Conservation (phyloP, 1,140 invertebrate species). For the Glossosoma conforme region DNA sequence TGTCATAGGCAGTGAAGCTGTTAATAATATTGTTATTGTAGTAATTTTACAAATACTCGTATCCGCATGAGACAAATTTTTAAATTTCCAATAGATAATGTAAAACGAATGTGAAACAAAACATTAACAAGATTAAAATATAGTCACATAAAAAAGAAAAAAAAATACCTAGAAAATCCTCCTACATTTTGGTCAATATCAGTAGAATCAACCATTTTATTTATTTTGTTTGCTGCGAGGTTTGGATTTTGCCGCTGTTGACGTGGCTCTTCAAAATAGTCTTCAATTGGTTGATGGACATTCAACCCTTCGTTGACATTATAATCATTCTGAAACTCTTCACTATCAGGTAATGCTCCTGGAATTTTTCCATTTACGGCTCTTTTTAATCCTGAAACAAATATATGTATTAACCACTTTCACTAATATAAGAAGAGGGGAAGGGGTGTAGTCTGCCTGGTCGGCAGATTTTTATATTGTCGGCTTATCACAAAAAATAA, state of each 20-base stretch:
- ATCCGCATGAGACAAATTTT: too few relatives aligned
- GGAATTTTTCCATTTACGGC: not conserved
- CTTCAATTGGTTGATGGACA: conserved; percentile 13
- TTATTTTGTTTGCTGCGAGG: conserved; percentile 24
- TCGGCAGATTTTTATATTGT: not conserved
- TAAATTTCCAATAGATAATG: too few relatives aligned
- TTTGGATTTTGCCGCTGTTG: conserved; percentile 28
- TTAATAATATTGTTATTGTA: too few relatives aligned
- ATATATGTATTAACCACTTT: not conserved
- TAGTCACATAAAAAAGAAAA: too few relatives aligned
- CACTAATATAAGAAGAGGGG: not conserved
- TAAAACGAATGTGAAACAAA: too few relatives aligned
- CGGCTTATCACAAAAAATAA: too few relatives aligned
- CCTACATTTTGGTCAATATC: conserved; percentile 7
- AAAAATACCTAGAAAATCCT: conserved; percentile 1
- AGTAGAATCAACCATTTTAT: conserved; percentile 13
- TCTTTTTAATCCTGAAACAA: conserved; percentile 3
- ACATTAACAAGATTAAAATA: too few relatives aligned
- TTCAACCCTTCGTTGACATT: not conserved
- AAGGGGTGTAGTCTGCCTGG: not conserved
- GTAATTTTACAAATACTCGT: too few relatives aligned
- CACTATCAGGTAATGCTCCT: not conserved
- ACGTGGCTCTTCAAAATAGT: conserved; percentile 22
- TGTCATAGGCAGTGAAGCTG: too few relatives aligned
- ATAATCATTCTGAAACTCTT: not conserved